Evolutionary conservation across 2,888 invertebrate species (phyloP).

Genomic region (Spilosoma lubricipeda): DNA sequence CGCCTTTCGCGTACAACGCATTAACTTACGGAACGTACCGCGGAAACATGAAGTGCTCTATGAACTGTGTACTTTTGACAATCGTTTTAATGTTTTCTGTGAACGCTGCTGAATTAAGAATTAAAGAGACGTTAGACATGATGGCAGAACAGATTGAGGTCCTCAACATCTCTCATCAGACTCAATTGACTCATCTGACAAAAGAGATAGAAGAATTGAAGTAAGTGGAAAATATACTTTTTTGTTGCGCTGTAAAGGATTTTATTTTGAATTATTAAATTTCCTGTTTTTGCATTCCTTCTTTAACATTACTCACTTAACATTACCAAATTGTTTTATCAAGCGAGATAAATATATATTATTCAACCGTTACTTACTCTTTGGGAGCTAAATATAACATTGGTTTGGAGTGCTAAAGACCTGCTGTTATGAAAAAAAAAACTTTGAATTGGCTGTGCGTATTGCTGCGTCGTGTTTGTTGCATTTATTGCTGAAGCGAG

Average conservation of each 20-base stretch:
- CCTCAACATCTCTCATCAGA: constrained; percentile 63
- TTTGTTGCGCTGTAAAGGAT: constrained; percentile 20
- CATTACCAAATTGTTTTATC: background rate
- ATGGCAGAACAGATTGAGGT: constrained; percentile 67
- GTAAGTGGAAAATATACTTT: constrained; percentile 62
- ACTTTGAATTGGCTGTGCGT: constrained; percentile 1
- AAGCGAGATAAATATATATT: background rate
- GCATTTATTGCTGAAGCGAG: background rate
- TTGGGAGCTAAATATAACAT: background rate
- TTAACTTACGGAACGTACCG: constrained; percentile 34
- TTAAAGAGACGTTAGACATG: constrained; percentile 61
- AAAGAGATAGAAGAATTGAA: constrained; percentile 72
- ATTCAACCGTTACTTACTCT: background rate
- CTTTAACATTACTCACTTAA: background rate
- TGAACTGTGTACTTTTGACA: constrained; percentile 58
- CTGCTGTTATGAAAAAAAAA: background rate
- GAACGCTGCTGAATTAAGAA: constrained; percentile 57
- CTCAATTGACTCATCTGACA: constrained; percentile 66
- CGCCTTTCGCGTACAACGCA: constrained; percentile 36
- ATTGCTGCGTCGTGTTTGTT: background rate
- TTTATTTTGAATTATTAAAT: background rate
- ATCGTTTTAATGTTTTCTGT: constrained; percentile 57
- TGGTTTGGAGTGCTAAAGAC: background rate
- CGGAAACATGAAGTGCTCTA: constrained; percentile 62
- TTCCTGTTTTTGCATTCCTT: background rate